A percentile compares a stretch with the other conserved stretches of the same genome.
Evolutionary conservation across 2,888 invertebrate genomes (phyloP).

Genomic region (Andrena flavipes): DNA sequence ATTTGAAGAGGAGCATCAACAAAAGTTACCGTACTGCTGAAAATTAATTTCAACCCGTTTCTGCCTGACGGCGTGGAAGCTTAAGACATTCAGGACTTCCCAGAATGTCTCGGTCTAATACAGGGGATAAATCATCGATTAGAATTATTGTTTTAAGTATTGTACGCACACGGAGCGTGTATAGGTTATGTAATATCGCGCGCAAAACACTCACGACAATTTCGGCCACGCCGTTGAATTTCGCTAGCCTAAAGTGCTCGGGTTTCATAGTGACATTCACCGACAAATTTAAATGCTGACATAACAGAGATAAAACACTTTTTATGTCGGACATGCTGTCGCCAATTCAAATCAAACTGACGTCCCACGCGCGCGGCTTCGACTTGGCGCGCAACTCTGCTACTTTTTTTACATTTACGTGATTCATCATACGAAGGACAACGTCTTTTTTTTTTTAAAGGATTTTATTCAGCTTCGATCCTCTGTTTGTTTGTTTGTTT

Average conservation of each 20-base stretch:
- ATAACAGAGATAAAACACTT: conserved; percentile 79
- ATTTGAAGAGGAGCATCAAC: not conserved
- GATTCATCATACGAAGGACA: no score
- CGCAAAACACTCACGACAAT: conserved; percentile 77
- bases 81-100: conserved; percentile 75
- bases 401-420: no score
- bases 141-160: conserved; percentile 3
- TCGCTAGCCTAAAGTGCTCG: conserved; percentile 82
- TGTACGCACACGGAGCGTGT: not conserved
- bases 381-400: not conserved
- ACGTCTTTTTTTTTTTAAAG: no score
- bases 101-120: conserved; percentile 74
- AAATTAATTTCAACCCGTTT: conserved; percentile 62
- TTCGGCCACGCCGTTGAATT: conserved; percentile 77
- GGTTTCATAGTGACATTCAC: conserved; percentile 77
- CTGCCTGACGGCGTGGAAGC: conserved; percentile 60
- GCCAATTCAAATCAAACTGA: not conserved
- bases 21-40: conserved; percentile 67
- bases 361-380: not conserved
- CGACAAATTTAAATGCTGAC: conserved; percentile 80
- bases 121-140: conserved; percentile 20
- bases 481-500: no score
- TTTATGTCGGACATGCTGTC: conserved; percentile 79
- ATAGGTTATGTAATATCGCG: conserved; percentile 49
- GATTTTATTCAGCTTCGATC: no score